These are phyloP conservation scores for Nautilus pompilius DNA, from an alignment of 1,140 invertebrate species.

Conservation along the genomic window DNA sequence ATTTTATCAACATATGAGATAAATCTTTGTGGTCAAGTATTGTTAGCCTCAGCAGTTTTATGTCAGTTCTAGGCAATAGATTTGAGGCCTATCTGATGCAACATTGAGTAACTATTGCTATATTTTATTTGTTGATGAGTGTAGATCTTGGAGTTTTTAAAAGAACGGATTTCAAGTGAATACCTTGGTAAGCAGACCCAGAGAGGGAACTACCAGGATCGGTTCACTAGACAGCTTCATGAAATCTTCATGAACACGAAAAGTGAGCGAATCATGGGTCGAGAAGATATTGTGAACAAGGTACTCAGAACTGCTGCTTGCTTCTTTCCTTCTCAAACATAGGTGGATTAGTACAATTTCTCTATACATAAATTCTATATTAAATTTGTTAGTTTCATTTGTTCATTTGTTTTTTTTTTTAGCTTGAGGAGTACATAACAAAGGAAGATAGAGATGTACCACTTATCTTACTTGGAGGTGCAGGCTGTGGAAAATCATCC, in stretches of 20 bases:
- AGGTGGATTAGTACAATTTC: not conserved
- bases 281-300: conserved; percentile 35
- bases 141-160: conserved; percentile 36
- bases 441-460: conserved; percentile 48
- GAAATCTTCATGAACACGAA: conserved; percentile 40
- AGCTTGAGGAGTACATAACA: conserved; percentile 46
- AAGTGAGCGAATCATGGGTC: conserved; percentile 35
- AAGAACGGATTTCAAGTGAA: conserved; percentile 42
- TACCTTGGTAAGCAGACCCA: conserved; percentile 41
- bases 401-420: not conserved
- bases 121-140: no score
- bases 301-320: conserved; percentile 10
- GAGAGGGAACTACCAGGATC: conserved; percentile 30
- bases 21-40: no score
- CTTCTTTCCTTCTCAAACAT: not conserved
- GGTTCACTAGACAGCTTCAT: conserved; percentile 26
- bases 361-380: not conserved
- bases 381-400: not conserved
- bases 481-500: conserved; percentile 47
- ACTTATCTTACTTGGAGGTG: conserved; percentile 39
- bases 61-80: no score
- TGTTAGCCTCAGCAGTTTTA: no score
- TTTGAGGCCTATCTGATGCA: no score
- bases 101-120: no score
- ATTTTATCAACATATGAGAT: no score